Evolutionary conservation across 2,797 vertebrate species (phyloP), one percentile per base, ranked within the genome.

Genomic region (Gouania willdenowi): DNA sequence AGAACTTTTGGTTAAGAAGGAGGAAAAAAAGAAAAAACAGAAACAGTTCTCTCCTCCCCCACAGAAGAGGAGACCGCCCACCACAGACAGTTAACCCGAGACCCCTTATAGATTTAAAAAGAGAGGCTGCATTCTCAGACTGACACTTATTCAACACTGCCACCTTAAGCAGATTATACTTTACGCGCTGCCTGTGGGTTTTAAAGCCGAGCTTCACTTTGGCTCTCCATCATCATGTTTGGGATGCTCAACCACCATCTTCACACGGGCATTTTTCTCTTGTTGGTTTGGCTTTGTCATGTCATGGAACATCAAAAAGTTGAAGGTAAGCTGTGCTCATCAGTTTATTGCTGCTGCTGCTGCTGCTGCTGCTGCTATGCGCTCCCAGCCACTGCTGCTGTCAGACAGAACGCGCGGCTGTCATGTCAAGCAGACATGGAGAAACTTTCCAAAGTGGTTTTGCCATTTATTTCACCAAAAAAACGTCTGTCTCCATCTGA

Each of bases 31-130:
- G 33, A 87, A 89, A 50, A 62, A 68, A 61, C 72, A 66, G 55
- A 69, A 75, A 71, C 68, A 46, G 15, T n/a, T 81, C 69, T 92
- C 93, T 91, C 93, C 92, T 90, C 93, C 93, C 92, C 92, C 91
- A 91, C 84, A 74, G 90, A 87, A 90, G 84, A 87, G 92, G 89
- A 95, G 92, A 90, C 95, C 93, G 94, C 94, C 95, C 95, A 98
- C 94, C 93, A 89, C 91, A 94, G 89, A 92, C 91, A 91, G 89
- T 87, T 84, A 71, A 84, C 89, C 86, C 78, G 91, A 91, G 93
- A 97, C 94, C 95, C 93, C 91, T 92, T 94, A 93, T 92, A 93
- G 91, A 97, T 96, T 98, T 98, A 98, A 98, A 97, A 95, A 95
- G 95, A 91, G 91, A 94, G 92, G 92, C 93, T 92, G 94, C 93